Conservation (phyloP, 2,113 vertebrate species). For the Zosterops japonicus region DNA sequence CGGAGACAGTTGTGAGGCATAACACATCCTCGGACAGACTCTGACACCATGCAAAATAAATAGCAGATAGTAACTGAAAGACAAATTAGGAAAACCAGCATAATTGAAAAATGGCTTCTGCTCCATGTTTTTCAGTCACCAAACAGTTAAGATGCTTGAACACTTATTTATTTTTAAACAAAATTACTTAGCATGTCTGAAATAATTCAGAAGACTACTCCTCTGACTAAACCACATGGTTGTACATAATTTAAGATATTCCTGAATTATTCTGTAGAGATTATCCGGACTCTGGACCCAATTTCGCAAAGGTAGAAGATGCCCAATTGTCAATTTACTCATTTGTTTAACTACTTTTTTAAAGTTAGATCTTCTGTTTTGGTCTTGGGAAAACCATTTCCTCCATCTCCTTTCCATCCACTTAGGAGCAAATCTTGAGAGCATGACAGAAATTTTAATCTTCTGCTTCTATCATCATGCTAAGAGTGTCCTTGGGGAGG, state of each 20-base stretch:
- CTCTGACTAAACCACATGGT: neutral
- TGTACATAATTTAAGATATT: neutral
- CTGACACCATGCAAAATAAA: neutral
- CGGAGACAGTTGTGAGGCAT: no score
- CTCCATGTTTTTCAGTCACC: neutral
- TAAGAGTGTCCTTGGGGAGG: fast-evolving
- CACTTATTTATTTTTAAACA: neutral
- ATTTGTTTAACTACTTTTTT: neutral
- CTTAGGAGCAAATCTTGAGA: neutral
- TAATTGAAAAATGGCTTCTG: neutral
- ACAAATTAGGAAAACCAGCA: neutral
- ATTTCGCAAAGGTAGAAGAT: neutral
- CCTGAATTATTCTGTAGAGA: neutral
- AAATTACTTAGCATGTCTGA: neutral
- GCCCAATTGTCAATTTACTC: neutral
- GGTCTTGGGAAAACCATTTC: neutral
- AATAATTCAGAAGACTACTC: neutral
- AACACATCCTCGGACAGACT: no score
- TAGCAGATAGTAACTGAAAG: neutral
- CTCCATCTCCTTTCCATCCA: neutral
- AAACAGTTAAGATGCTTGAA: neutral
- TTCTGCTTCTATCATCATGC: neutral
- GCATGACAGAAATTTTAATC: neutral
- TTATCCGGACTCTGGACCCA: neutral
- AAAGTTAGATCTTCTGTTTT: neutral